These are phyloP conservation scores for Macrosoma leucophasiata DNA, from an alignment of 2,888 invertebrate species.

Conservation along the genomic window DNA sequence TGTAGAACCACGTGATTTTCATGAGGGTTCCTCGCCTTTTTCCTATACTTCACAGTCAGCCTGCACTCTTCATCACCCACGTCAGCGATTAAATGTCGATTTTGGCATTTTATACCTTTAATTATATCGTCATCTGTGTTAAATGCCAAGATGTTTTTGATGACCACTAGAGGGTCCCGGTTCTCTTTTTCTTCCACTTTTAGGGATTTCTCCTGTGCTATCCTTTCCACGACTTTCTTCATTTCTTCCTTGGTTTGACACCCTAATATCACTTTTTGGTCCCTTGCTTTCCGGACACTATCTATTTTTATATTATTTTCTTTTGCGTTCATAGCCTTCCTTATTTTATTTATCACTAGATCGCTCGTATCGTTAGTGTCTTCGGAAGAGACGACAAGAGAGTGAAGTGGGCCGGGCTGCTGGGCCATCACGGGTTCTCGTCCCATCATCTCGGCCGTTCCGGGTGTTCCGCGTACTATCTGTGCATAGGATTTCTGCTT, in stretches of 20 bases:
- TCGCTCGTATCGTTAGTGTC: neutral
- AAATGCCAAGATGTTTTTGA: conserved; percentile 14
- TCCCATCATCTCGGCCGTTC: too few relatives aligned
- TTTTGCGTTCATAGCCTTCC: conserved; percentile 15
- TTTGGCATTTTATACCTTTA: conserved; percentile 14
- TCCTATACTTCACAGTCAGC: conserved; percentile 19
- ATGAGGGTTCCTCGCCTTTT: conserved; percentile 22
- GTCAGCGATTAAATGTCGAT: conserved; percentile 9
- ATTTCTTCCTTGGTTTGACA: conserved; percentile 9
- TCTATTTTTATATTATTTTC: conserved; percentile 16
- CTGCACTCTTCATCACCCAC: conserved; percentile 4
- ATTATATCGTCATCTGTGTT: conserved; percentile 15
- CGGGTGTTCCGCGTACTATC: too few relatives aligned
- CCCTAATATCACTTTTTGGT: conserved; percentile 20
- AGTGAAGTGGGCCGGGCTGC: neutral
- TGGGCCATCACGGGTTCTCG: too few relatives aligned
- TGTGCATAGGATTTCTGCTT: too few relatives aligned
- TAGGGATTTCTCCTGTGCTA: conserved; percentile 1
- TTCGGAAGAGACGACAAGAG: neutral
- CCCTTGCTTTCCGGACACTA: conserved; percentile 14
- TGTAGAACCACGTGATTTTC: conserved; percentile 24
- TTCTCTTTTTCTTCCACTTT: conserved; percentile 10
- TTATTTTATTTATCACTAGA: neutral
- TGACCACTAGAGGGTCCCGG: conserved; percentile 9
- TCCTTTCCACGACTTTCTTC: conserved; percentile 2